A percentile compares a stretch with the other conserved stretches of the same genome.
Evolutionary conservation across 2,888 invertebrate genomes (phyloP).

Genomic region (Cepaea hortensis): DNA sequence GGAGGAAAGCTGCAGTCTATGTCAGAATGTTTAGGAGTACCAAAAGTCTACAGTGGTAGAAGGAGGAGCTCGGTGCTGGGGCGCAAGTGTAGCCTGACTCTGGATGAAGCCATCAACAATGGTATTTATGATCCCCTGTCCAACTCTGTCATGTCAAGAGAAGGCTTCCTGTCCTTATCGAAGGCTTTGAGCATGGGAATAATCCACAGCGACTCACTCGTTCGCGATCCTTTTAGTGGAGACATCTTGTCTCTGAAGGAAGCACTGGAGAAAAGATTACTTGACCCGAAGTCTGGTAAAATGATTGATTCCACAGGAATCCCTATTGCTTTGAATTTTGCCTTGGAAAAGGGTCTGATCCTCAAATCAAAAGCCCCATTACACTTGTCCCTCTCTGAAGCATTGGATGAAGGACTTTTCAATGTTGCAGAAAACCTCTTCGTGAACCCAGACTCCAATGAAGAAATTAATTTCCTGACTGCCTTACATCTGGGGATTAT

Average conservation of each 20-base stretch:
- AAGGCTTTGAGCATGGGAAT: conserved; percentile 66
- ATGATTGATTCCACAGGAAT: conserved; percentile 69
- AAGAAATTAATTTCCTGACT: conserved; percentile 62
- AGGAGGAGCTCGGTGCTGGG: conserved; percentile 51
- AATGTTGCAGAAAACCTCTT: conserved; percentile 65
- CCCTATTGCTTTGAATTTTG: conserved; percentile 69
- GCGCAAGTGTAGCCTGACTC: conserved; percentile 59
- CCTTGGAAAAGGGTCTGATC: conserved; percentile 66
- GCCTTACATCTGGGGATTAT: conserved; percentile 66
- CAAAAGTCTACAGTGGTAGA: conserved; percentile 27
- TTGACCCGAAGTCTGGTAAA: conserved; percentile 68
- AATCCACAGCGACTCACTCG: conserved; percentile 67
- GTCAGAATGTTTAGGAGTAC: conserved; percentile 50
- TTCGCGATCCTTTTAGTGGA: conserved; percentile 68
- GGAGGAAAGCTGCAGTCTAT: conserved; percentile 51
- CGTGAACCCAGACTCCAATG: conserved; percentile 66
- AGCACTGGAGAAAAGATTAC: conserved; percentile 67
- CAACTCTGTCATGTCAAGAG: conserved; percentile 62
- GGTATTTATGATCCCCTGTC: conserved; percentile 69
- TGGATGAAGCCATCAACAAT: conserved; percentile 70
- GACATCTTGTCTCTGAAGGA: conserved; percentile 69
- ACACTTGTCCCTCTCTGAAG: conserved; percentile 67
- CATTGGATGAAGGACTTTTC: conserved; percentile 70
- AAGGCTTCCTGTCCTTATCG: conserved; percentile 61
- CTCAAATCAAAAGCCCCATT: conserved; percentile 67